Base-by-base conservation (phyloP, 2,113 vertebrate species). In the Saccopteryx leptura region DNA sequence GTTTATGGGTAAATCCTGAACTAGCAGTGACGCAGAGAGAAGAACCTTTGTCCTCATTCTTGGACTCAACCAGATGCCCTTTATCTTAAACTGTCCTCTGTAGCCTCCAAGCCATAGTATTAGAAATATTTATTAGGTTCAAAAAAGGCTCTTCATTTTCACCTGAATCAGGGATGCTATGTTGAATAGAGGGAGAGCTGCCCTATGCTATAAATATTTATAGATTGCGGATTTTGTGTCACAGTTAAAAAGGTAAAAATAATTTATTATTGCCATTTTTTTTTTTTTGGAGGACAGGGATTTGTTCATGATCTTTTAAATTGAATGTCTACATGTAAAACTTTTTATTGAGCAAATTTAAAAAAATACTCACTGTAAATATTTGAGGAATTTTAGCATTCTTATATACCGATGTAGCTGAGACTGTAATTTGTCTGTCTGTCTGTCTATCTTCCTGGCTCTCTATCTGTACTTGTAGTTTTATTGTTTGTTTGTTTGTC, bases 351-450 rank as follows among this genome's bases (percentile, higher is more conserved):
- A 39, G 33, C 46, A n/a, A 9, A 33, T 26, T 19, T 54, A 79
- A 71, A n/a, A 56, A 50, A 74, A 91, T 86, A 33, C 13, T 6
- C 10, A 28, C 61, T 91, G 33, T 56, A 58, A 80, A 75, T 39
- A 0, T 54, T 72, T 71, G n/a, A 82, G 65, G 61, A 54, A 33
- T 96, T 95, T 89, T 92, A 19, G 69, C 21, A 74, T 79, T 31
- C 31, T 1, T 54, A 2, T 86, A 26, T 48, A 63, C n/a, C 12
- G 7, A 17, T 54, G 18, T 14, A 66, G 48, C 4, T 6, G 5
- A n/a, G 28, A 18, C 5, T 75, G 3, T 28, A 52, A 12, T 52
- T 18, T 50, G 8, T 95, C 8, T 88, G 1, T 33, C 2, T 69
- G 11, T 78, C 12, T 33, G 5, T 93, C 19, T 88, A 1, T 23